Percentiles rank a stretch among this genome's conserved stretches.
phyloP scores from a whole-genome alignment of 30 jellyfish, hydroid and myxozoan genomes.

The Aurelia sp. region DNA sequence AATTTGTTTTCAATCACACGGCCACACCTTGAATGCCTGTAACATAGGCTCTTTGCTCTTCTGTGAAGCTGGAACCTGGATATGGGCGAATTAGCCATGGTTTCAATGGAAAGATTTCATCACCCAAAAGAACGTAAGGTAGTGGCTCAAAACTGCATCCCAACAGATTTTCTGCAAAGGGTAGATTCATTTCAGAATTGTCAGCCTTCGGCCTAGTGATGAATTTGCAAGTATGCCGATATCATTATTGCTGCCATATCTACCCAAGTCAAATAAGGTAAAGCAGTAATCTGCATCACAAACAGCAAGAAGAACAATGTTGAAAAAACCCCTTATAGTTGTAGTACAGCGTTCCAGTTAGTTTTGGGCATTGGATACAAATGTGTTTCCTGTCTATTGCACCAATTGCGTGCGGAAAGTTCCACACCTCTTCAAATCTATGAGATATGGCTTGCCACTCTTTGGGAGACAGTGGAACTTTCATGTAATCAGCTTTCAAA shows the following conservation, averaged over 20 bases:
- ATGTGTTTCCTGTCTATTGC: no score
- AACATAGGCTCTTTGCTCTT: neutral
- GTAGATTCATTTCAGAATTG: neutral
- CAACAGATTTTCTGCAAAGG: neutral
- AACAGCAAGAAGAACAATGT: slow-evolving; percentile 54
- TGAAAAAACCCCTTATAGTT: slow-evolving; percentile 43
- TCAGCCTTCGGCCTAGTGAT: slow-evolving; percentile 31
- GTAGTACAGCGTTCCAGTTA: slow-evolving; percentile 23
- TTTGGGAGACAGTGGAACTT: no score
- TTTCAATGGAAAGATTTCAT: slow-evolving; percentile 41
- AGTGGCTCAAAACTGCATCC: slow-evolving; percentile 16
- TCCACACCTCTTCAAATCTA: no score
- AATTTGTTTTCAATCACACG: slow-evolving; percentile 50
- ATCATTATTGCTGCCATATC: slow-evolving; percentile 60
- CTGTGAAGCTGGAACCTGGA: slow-evolving; percentile 9
- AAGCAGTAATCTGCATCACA: slow-evolving; percentile 61
- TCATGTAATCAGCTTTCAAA: no score
- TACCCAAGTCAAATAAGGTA: slow-evolving; percentile 25
- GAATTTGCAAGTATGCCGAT: slow-evolving; percentile 32
- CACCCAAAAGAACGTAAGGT: slow-evolving; percentile 32
- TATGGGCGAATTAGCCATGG: slow-evolving; percentile 52
- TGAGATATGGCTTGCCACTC: no score
- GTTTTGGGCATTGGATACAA: no score
- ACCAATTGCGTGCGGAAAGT: no score
- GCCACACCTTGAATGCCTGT: neutral